Evolutionary conservation across 2,113 vertebrate genomes (phyloP), one percentile per base, ranked within the genome.

Genomic region (Microcebus griseorufus): DNA sequence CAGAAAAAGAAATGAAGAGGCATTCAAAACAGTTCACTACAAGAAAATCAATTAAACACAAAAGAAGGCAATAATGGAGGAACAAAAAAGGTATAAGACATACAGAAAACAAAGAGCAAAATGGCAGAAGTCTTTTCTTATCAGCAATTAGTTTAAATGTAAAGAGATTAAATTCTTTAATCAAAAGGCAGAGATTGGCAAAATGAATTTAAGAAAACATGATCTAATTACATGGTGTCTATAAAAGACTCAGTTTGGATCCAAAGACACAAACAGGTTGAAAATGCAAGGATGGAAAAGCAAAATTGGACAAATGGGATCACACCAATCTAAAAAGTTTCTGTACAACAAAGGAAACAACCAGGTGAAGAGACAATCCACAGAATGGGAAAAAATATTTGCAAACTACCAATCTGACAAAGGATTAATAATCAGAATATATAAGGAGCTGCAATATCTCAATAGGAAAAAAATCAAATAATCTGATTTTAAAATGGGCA

Each of bases 1-100:
- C 3, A 82, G 75, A 70, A 87, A 90, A 96, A 22, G 27, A 81
- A 88, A 88, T 79, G 37, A 93, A 23, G 55, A 88, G 67, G 42
- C 27, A 69, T 75, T 87, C 23, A 94, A 96, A 92, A 96, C n/a
- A 60, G 25, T 51, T 60, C 9, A 72, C 27, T 78, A 83, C 10
- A 84, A 64, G 72, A 90, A 81, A 55, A 70, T 29, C 23, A 72
- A 81, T 58, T 23, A 86, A 91, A 91, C 51, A 87, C 6, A 82
- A 80, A 79, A 82, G 67, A 32, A n/a, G 32, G 18, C 37, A 73
- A 45, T 39, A 22, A 86, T 60, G 3, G 32, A 88, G 53, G 34
- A 86, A 95, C 17, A 79, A 75, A 60, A 78, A 60, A 73, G 65
- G 80, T 67, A 22, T 58, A 58, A 22, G 55, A 58, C 55, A 27